phyloP scores from a whole-genome alignment of 2,113 vertebrate genomes.

The Callorhinus ursinus region DNA sequence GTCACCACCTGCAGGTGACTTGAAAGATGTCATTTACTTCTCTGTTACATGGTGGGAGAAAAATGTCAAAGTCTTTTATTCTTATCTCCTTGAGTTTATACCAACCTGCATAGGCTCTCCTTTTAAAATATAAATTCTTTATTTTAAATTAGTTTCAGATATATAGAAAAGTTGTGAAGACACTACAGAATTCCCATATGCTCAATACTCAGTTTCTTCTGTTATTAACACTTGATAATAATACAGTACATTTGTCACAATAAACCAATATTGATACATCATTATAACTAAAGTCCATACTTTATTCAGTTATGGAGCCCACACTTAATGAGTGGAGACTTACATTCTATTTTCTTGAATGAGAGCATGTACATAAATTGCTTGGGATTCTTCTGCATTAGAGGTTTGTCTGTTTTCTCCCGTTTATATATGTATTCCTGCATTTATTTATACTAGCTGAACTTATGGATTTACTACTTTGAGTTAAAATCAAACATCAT shows the following conservation, averaged over 20 bases:
- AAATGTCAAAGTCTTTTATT: background rate
- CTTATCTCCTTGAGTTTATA: background rate
- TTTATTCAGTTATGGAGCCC: background rate
- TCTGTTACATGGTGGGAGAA: background rate
- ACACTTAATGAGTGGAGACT: background rate
- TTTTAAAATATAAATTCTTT: background rate
- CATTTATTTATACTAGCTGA: background rate
- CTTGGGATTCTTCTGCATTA: background rate
- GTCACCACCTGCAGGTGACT: background rate
- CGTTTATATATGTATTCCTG: background rate
- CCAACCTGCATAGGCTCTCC: background rate
- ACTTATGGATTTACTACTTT: background rate
- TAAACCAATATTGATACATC: background rate
- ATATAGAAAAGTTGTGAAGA: background rate
- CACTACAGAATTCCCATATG: background rate
- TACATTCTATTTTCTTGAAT: background rate
- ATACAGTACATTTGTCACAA: background rate
- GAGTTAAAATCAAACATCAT: background rate
- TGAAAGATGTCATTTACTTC: background rate
- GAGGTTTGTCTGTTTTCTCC: background rate
- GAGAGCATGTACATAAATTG: background rate
- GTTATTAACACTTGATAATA: background rate
- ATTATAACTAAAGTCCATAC: background rate
- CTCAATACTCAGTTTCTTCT: background rate
- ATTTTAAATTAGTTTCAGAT: background rate